phyloP scores from a whole-genome alignment of 2,797 vertebrate species.

The Lophius americanus region DNA sequence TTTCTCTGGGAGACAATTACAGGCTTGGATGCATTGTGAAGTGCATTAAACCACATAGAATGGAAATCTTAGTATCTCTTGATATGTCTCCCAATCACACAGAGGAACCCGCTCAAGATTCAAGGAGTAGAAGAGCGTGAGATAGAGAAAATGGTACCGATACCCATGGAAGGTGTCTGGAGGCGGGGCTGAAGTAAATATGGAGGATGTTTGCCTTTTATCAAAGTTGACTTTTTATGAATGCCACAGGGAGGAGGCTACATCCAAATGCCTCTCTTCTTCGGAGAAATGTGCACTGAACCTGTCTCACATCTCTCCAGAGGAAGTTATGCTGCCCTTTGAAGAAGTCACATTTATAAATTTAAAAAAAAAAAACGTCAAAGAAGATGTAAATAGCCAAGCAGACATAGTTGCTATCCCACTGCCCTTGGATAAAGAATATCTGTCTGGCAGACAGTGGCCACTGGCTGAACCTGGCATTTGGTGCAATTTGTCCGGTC shows the following conservation, averaged over 20 bases:
- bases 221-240: constrained; percentile 76
- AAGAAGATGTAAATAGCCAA: constrained; percentile 62
- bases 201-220: constrained; percentile 64
- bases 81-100: constrained; percentile 34
- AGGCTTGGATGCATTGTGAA: constrained; percentile 50
- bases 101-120: constrained; percentile 35
- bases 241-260: constrained; percentile 58
- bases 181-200: constrained; percentile 54
- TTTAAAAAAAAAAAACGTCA: constrained; percentile 34
- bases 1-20: constrained; percentile 58
- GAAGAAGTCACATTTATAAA: constrained; percentile 49
- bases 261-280: constrained; percentile 73
- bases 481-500: constrained; percentile 70
- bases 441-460: constrained; percentile 58
- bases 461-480: constrained; percentile 72
- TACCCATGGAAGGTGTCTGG: constrained; percentile 43
- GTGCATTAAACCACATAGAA: constrained; percentile 52
- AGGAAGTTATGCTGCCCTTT: constrained; percentile 61
- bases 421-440: constrained; percentile 67
- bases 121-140: constrained; percentile 50
- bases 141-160: constrained; percentile 58
- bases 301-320: constrained; percentile 50
- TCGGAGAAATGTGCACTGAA: constrained; percentile 69
- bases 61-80: constrained; percentile 46
- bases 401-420: constrained; percentile 50